A percentile compares a stretch with the other conserved stretches of the same genome.
Conservation (phyloP, 2,113 vertebrate genomes). For the Dolichallabes microphthalmus region DNA sequence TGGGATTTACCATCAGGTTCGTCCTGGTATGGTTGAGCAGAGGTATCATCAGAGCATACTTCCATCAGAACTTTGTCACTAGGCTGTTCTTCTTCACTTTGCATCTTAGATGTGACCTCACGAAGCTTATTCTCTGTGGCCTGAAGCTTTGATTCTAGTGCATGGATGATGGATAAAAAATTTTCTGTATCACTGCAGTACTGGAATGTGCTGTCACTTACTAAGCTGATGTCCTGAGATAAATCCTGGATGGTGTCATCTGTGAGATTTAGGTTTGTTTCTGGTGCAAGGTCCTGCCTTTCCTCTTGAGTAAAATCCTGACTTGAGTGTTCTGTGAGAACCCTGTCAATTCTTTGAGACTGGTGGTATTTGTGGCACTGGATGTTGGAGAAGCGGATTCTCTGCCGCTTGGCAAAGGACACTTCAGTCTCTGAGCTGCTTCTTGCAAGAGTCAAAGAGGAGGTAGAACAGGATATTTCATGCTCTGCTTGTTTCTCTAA, state of each 20-base stretch:
- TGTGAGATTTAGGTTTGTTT: slow-evolving; percentile 48
- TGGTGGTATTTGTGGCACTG: slow-evolving; percentile 89
- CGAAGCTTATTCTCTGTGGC: slow-evolving; percentile 89
- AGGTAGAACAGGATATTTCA: slow-evolving; percentile 49
- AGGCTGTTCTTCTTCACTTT: slow-evolving; percentile 77
- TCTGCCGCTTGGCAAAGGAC: slow-evolving; percentile 80
- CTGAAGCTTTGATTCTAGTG: slow-evolving; percentile 86
- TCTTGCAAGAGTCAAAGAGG: slow-evolving; percentile 47
- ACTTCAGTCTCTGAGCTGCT: slow-evolving; percentile 69
- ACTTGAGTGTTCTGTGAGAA: slow-evolving; percentile 72
- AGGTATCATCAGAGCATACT: slow-evolving; percentile 23
- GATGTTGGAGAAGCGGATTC: slow-evolving; percentile 89
- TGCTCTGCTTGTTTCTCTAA: slow-evolving; percentile 57
- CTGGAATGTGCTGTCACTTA: slow-evolving; percentile 70
- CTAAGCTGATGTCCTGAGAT: slow-evolving; percentile 72
- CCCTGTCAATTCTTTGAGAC: slow-evolving; percentile 72
- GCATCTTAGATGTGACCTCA: slow-evolving; percentile 80
- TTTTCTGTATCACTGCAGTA: slow-evolving; percentile 79
- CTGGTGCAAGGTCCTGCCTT: slow-evolving; percentile 70
- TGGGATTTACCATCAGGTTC: slow-evolving; percentile 62
- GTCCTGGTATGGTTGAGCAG: slow-evolving; percentile 72
- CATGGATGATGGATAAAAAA: slow-evolving; percentile 88
- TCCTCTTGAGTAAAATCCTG: slow-evolving; percentile 76
- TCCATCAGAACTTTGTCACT: slow-evolving; percentile 71
- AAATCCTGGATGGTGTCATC: slow-evolving; percentile 38